Conservation (phyloP, 2,113 vertebrate genomes). For the Pungitius pungitius region DNA sequence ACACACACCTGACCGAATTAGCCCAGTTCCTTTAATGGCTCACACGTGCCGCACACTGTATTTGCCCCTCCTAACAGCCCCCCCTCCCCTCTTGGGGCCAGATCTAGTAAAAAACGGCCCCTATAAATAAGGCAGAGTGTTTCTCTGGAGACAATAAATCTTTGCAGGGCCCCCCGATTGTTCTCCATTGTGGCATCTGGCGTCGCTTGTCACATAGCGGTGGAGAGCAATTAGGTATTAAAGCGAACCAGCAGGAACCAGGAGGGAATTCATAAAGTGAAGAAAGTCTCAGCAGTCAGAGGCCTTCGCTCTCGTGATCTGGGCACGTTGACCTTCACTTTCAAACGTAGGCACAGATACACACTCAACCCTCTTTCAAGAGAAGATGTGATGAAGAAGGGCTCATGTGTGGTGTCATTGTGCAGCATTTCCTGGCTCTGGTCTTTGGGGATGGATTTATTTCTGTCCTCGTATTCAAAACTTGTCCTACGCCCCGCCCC, state of each 20-base stretch:
- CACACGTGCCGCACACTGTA: conserved; percentile 58
- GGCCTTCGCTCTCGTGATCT: conserved; percentile 13
- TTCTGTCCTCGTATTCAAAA: conserved; percentile 51
- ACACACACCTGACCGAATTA: conserved; percentile 63
- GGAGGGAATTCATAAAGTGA: background rate
- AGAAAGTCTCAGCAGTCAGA: conserved; percentile 41
- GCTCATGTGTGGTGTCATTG: conserved; percentile 23
- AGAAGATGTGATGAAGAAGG: conserved; percentile 11
- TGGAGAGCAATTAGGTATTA: conserved; percentile 75
- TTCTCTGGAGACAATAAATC: conserved; percentile 74
- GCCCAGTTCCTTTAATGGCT: conserved; percentile 57
- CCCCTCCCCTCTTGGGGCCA: conserved; percentile 62
- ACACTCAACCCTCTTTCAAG: conserved; percentile 1
- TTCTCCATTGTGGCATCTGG: conserved; percentile 73
- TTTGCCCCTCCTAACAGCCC: conserved; percentile 58
- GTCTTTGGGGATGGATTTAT: conserved; percentile 31
- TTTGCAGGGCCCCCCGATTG: conserved; percentile 63
- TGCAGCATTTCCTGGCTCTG: conserved; percentile 39
- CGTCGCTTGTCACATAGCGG: conserved; percentile 78
- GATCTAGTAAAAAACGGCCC: conserved; percentile 57
- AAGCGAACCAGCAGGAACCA: conserved; percentile 65
- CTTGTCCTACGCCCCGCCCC: conserved; percentile 49
- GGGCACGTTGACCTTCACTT: conserved; percentile 17
- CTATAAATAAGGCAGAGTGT: conserved; percentile 74
- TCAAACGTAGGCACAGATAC: conserved; percentile 29